Conservation (phyloP, 2,797 vertebrate species). For the Taeniopygia guttata region DNA sequence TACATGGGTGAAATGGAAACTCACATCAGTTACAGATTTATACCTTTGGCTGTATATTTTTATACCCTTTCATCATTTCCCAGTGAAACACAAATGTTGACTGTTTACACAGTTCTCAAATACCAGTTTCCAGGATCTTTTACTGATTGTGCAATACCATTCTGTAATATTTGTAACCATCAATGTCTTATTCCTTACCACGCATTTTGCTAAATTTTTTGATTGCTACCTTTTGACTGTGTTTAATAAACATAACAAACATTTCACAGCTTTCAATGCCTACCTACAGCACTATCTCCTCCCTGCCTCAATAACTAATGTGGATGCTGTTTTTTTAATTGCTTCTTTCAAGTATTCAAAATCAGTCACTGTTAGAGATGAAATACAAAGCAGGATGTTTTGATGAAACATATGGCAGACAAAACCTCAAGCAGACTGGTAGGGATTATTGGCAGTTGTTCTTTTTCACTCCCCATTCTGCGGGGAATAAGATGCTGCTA, state of each 20-base stretch:
- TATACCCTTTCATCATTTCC: background rate
- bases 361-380: background rate
- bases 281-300: background rate
- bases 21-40: background rate
- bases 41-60: background rate
- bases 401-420: constrained; percentile 34
- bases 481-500: background rate
- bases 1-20: background rate
- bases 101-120: background rate
- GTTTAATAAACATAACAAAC: background rate
- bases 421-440: constrained; percentile 14
- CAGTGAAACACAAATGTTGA: background rate
- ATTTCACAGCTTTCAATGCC: background rate
- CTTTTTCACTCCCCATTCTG: constrained; percentile 8
- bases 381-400: constrained; percentile 33
- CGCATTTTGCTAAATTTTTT: background rate
- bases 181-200: background rate
- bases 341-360: background rate
- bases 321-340: background rate
- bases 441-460: constrained; percentile 36
- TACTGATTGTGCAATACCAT: background rate
- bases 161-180: background rate
- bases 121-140: background rate
- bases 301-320: background rate
- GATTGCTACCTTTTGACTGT: background rate